Percentiles rank a stretch among this genome's conserved stretches.
phyloP scores from a whole-genome alignment of 1,140 invertebrate genomes.

The Brachionus rubens region DNA sequence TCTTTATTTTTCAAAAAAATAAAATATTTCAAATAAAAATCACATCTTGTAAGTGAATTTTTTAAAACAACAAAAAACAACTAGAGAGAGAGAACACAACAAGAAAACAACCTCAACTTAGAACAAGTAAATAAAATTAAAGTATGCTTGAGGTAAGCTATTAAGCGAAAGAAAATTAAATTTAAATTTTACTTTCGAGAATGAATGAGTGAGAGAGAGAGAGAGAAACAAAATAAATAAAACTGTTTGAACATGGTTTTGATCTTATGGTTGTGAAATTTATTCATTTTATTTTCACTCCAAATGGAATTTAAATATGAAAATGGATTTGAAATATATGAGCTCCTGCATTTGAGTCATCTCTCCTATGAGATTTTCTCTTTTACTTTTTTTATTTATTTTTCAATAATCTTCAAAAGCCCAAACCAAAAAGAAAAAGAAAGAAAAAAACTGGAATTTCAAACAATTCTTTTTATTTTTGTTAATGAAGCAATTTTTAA shows the following conservation, averaged over 20 bases:
- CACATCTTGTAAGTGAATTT: background rate
- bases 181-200: background rate
- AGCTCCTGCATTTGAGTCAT: too few relatives aligned
- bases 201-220: background rate
- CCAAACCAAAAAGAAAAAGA: background rate
- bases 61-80: background rate
- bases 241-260: too few relatives aligned
- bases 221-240: background rate
- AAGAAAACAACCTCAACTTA: slow-evolving; percentile 20
- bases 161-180: background rate
- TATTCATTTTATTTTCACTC: too few relatives aligned
- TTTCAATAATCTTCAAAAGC: too few relatives aligned
- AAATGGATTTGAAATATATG: too few relatives aligned
- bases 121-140: slow-evolving; percentile 31
- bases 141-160: slow-evolving; percentile 30
- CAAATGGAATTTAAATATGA: too few relatives aligned
- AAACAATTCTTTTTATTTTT: slow-evolving; percentile 6
- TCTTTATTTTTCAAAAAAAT: slow-evolving; percentile 7
- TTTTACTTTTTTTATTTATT: too few relatives aligned
- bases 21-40: slow-evolving; percentile 34
- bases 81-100: too few relatives aligned
- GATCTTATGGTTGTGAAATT: too few relatives aligned
- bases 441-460: background rate
- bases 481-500: slow-evolving; percentile 7
- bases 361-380: too few relatives aligned